Evolutionary conservation across 2,113 vertebrate genomes (phyloP).

Genomic region (Xiphophorus hellerii): DNA sequence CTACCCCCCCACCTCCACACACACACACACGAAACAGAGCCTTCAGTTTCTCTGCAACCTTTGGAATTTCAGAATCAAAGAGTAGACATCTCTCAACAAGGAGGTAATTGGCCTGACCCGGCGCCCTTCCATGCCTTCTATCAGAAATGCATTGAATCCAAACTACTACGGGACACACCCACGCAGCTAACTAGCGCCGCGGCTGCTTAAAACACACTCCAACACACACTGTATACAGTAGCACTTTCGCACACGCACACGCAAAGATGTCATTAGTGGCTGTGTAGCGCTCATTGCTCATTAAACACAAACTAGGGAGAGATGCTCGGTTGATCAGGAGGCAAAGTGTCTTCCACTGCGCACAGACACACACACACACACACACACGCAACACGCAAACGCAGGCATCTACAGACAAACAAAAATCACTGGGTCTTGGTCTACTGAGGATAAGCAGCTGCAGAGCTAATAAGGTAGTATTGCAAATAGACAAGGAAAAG

Average conservation of each 20-base stretch:
- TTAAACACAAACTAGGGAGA: conserved; percentile 85
- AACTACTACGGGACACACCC: conserved; percentile 87
- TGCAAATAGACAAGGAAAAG: conserved; percentile 54
- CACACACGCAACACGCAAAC: conserved; percentile 14
- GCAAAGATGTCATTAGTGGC: conserved; percentile 71
- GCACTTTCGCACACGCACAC: conserved; percentile 37
- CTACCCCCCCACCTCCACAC: too few species aligned
- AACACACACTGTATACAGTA: conserved; percentile 44
- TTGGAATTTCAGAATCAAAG: conserved; percentile 97
- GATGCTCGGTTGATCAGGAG: conserved; percentile 65
- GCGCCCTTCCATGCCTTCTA: conserved; percentile 89
- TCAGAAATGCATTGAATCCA: conserved; percentile 82
- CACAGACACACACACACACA: conserved; percentile 23
- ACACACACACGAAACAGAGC: conserved; percentile 75
- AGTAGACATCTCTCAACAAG: conserved; percentile 82
- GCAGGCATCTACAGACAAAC: conserved; percentile 44
- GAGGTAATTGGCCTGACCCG: conserved; percentile 98
- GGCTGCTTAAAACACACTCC: conserved; percentile 46
- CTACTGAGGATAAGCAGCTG: conserved; percentile 53
- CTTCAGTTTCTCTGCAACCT: conserved; percentile 69
- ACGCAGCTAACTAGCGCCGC: conserved; percentile 93
- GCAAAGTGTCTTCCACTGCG: conserved; percentile 58
- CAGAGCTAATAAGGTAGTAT: conserved; percentile 68
- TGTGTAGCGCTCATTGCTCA: conserved; percentile 89
- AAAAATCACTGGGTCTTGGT: conserved; percentile 46